Evolutionary conservation across 2,113 vertebrate genomes (phyloP).

Genomic region (Sturnira hondurensis): DNA sequence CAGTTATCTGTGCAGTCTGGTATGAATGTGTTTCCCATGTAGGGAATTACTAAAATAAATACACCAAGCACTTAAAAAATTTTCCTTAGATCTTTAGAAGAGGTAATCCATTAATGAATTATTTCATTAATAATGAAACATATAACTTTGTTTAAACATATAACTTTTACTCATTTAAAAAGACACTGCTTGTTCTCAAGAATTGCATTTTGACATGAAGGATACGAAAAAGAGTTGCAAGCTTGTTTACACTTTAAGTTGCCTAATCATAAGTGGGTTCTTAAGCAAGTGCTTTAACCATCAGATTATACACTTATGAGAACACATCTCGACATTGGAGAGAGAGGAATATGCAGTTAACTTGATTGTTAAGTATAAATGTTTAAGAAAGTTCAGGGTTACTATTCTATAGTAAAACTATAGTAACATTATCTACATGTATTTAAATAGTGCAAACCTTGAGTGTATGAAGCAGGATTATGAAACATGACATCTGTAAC

Average conservation of each 20-base stretch:
- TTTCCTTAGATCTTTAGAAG: constrained; percentile 7
- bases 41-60: not conserved
- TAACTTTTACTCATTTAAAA: not conserved
- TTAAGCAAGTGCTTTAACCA: not conserved
- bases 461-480: not conserved
- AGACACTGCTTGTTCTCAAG: not conserved
- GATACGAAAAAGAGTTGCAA: not conserved
- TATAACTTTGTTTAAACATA: constrained; percentile 10
- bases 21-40: not conserved
- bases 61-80: not conserved
- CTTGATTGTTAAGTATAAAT: not conserved
- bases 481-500: not conserved
- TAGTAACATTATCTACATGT: not conserved
- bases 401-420: constrained; percentile 1
- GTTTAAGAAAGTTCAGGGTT: constrained; percentile 5
- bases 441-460: not conserved
- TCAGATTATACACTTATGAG: not conserved
- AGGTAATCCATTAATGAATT: not conserved
- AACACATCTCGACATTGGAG: not conserved
- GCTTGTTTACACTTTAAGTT: not conserved
- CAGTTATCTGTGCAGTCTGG: not conserved
- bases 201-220: not conserved
- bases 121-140: too few relatives aligned
- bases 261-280: not conserved
- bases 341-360: not conserved